A percentile compares a stretch with the other conserved stretches of the same genome.
phyloP scores from a whole-genome alignment of 1,140 invertebrate genomes.

The Colletes latitarsis region DNA sequence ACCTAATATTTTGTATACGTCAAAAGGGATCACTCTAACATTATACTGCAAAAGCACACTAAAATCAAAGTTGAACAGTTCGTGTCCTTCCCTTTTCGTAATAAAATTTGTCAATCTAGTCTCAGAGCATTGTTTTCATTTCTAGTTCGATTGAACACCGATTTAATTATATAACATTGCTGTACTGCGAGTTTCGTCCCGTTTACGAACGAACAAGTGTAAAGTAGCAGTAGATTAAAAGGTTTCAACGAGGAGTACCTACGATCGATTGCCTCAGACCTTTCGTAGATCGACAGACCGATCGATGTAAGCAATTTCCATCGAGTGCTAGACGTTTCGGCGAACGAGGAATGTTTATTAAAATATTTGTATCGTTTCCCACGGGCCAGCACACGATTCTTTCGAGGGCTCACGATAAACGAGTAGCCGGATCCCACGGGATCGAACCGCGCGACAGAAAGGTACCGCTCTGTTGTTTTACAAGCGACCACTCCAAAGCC shows the following conservation, averaged over 20 bases:
- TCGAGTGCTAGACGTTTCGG: neutral
- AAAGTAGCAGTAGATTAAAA: neutral
- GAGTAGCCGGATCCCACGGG: constrained; percentile 66
- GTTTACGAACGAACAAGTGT: neutral
- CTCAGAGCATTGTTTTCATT: no score
- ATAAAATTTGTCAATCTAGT: no score
- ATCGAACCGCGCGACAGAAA: constrained; percentile 66
- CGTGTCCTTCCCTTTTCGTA: no score
- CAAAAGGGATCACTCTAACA: no score
- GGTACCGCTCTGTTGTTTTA: constrained; percentile 71
- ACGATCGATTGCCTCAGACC: neutral
- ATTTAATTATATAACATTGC: no score
- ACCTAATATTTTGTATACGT: no score
- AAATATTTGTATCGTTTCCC: constrained; percentile 64
- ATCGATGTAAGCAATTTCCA: constrained; percentile 1
- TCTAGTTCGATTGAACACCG: no score
- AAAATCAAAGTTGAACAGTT: no score
- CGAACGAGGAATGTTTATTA: constrained; percentile 54
- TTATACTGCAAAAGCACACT: no score
- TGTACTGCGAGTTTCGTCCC: no score
- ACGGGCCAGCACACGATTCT: constrained; percentile 53
- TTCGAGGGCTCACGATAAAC: constrained; percentile 48
- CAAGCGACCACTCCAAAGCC: constrained; percentile 71
- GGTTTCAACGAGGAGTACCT: neutral
- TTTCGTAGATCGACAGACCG: neutral